Conservation (phyloP, 1,140 invertebrate species). For the Megathymus violae region DNA sequence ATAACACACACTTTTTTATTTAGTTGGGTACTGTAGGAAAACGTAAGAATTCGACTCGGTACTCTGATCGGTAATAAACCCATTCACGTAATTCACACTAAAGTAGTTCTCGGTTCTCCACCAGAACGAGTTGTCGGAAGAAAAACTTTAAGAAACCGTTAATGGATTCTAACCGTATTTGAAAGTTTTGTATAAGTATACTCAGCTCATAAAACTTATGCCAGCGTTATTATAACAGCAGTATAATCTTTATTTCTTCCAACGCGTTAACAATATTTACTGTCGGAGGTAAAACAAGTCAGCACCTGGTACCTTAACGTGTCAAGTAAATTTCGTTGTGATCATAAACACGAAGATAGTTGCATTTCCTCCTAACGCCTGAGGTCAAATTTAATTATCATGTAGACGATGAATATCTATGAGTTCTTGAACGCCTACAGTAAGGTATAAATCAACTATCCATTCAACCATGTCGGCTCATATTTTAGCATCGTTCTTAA, state of each 20-base stretch:
- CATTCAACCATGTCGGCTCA: slow-evolving; percentile 49
- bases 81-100: no score
- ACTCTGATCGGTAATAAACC: no score
- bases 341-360: slow-evolving; percentile 59
- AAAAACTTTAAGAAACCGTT: no score
- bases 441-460: slow-evolving; percentile 55
- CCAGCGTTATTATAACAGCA: slow-evolving; percentile 39
- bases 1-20: no score
- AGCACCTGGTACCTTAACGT: slow-evolving; percentile 56
- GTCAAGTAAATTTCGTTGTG: slow-evolving; percentile 61
- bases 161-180: background rate
- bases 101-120: no score
- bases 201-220: slow-evolving; percentile 12
- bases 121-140: no score
- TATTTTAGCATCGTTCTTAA: slow-evolving; percentile 70
- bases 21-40: no score
- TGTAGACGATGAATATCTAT: slow-evolving; percentile 58
- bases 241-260: slow-evolving; percentile 43
- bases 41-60: no score
- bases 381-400: slow-evolving; percentile 76
- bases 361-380: slow-evolving; percentile 55
- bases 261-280: slow-evolving; percentile 69
- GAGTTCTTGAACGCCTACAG: slow-evolving; percentile 56
- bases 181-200: background rate
- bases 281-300: slow-evolving; percentile 48